Percentiles rank a stretch among this genome's conserved stretches.
phyloP scores from a whole-genome alignment of 2,888 invertebrate species.

The Ditylenchus weischeri region DNA sequence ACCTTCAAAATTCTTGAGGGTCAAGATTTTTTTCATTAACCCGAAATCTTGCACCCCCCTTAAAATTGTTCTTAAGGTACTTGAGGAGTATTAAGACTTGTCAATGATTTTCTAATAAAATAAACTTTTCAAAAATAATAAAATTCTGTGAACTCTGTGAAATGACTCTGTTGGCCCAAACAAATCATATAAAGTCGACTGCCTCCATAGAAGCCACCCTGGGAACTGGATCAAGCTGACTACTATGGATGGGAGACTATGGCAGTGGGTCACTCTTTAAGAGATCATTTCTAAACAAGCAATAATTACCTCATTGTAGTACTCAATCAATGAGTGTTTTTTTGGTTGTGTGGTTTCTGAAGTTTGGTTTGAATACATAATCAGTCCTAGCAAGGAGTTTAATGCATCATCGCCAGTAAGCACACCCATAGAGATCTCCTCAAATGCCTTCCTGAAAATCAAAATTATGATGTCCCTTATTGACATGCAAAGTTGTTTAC shows the following conservation, averaged over 20 bases:
- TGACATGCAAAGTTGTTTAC: conserved; percentile 12
- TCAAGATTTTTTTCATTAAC: too few species aligned
- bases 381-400: conserved; percentile 35
- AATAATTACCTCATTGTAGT: conserved; percentile 18
- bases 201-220: too few species aligned
- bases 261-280: too few species aligned
- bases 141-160: conserved; percentile 8
- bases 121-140: too few species aligned
- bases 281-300: neutral
- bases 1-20: too few species aligned
- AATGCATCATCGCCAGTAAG: conserved; percentile 36
- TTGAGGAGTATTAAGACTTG: too few species aligned
- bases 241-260: too few species aligned
- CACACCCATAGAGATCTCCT: conserved; percentile 37
- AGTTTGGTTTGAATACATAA: neutral
- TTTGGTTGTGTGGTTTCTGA: neutral
- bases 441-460: conserved; percentile 30
- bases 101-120: too few species aligned
- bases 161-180: neutral
- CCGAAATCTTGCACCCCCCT: too few species aligned
- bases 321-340: conserved; percentile 17
- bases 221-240: too few species aligned
- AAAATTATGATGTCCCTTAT: conserved; percentile 10
- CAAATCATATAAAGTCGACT: too few species aligned
- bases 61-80: too few species aligned